Percentiles rank a stretch among this genome's conserved stretches.
Evolutionary conservation across 2,888 invertebrate genomes (phyloP).

Genomic region (Hyles lineata): DNA sequence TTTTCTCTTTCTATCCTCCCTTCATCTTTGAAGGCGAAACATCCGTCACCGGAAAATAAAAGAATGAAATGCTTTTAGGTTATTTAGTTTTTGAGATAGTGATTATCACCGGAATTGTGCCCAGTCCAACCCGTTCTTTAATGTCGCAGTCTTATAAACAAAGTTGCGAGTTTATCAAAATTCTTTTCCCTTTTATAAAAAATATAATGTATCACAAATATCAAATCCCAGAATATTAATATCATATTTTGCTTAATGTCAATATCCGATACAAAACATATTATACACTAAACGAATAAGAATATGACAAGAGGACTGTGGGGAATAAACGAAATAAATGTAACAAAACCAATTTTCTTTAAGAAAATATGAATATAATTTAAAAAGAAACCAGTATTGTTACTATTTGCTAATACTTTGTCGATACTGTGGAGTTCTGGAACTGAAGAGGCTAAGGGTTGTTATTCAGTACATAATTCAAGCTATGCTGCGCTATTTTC

Average conservation of each 20-base stretch:
- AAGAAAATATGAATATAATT: conserved; percentile 26
- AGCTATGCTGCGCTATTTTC: not conserved
- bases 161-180: too few relatives aligned
- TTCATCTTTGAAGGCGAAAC: too few relatives aligned
- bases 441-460: not conserved
- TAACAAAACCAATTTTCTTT: conserved; percentile 1
- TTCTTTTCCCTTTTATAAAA: too few relatives aligned
- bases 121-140: too few relatives aligned
- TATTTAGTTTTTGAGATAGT: too few relatives aligned
- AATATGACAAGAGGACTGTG: not conserved
- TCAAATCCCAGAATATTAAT: too few relatives aligned
- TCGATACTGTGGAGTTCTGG: conserved; percentile 20
- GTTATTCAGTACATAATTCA: not conserved
- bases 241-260: not conserved
- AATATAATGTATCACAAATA: too few relatives aligned
- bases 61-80: too few relatives aligned
- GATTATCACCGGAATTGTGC: too few relatives aligned
- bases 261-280: not conserved
- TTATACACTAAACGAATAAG: not conserved
- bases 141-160: too few relatives aligned
- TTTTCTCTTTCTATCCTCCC: too few relatives aligned
- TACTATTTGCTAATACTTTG: conserved; percentile 19
- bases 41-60: too few relatives aligned
- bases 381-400: conserved; percentile 14
- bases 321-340: not conserved